Conservation (phyloP, 2,797 vertebrate species). For the Cichlasoma orientale region DNA sequence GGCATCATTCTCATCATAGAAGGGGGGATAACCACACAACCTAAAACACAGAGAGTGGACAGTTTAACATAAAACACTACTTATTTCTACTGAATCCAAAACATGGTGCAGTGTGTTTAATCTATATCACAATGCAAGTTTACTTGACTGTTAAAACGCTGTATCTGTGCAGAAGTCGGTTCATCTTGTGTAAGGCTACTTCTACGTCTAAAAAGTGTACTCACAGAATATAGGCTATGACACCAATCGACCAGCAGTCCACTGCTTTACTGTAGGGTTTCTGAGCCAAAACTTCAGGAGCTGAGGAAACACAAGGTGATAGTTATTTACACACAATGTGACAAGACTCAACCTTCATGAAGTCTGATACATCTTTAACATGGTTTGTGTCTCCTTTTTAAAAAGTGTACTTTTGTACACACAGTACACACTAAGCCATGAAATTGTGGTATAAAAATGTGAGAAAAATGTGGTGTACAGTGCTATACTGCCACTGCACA, state of each 20-base stretch:
- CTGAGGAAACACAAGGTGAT: slow-evolving; percentile 66
- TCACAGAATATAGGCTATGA: slow-evolving; percentile 96
- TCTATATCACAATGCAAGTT: neutral
- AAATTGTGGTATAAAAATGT: neutral
- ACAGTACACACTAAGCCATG: neutral
- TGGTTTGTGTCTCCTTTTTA: neutral
- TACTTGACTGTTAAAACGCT: neutral
- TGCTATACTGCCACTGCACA: neutral
- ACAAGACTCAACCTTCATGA: neutral
- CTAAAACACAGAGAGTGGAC: slow-evolving; percentile 65
- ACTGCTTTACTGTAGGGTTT: slow-evolving; percentile 98
- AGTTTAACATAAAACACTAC: neutral
- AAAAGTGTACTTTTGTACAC: neutral
- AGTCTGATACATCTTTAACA: neutral
- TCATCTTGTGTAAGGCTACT: neutral
- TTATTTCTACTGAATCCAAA: neutral
- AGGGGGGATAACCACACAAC: slow-evolving; percentile 94
- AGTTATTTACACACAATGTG: neutral
- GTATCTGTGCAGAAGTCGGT: neutral
- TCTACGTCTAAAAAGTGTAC: slow-evolving; percentile 53
- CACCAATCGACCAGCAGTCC: slow-evolving; percentile 99
- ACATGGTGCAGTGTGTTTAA: neutral
- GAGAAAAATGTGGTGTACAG: neutral
- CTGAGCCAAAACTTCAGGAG: slow-evolving; percentile 96
- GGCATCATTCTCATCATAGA: slow-evolving; percentile 97